phyloP scores from a whole-genome alignment of 1,140 invertebrate species.

The Drosophila santomea region DNA sequence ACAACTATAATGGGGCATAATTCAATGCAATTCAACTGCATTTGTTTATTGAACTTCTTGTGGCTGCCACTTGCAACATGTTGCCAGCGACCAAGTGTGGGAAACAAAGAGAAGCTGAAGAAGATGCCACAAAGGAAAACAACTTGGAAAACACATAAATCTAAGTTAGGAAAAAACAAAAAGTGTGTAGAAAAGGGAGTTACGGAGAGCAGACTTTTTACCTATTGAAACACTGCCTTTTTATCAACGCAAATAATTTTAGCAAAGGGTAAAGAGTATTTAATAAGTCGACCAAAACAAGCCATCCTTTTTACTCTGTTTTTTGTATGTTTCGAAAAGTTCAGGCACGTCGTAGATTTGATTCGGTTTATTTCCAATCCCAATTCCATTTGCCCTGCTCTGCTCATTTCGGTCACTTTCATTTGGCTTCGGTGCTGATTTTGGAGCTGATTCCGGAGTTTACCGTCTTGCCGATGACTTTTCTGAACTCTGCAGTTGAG shows the following conservation, averaged over 20 bases:
- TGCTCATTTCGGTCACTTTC: constrained; percentile 54
- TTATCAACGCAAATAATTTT: too few relatives aligned
- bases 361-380: constrained; percentile 66
- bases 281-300: neutral
- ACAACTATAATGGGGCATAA: constrained; percentile 65
- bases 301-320: neutral
- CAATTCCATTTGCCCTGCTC: constrained; percentile 52
- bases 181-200: too few relatives aligned
- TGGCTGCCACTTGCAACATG: constrained; percentile 24
- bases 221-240: too few relatives aligned
- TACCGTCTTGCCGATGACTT: constrained; percentile 29
- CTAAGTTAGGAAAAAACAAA: neutral
- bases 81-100: constrained; percentile 21
- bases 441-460: constrained; percentile 23
- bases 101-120: constrained; percentile 1
- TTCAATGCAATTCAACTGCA: constrained; percentile 70
- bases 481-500: constrained; percentile 39
- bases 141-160: neutral
- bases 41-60: constrained; percentile 63
- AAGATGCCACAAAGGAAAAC: constrained; percentile 21
- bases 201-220: too few relatives aligned
- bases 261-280: neutral
- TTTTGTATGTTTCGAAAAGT: constrained; percentile 26
- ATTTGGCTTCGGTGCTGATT: constrained; percentile 55
- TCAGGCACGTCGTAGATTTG: constrained; percentile 72